Conservation (phyloP, 2,113 vertebrate species). For the Notiomystis cincta region DNA sequence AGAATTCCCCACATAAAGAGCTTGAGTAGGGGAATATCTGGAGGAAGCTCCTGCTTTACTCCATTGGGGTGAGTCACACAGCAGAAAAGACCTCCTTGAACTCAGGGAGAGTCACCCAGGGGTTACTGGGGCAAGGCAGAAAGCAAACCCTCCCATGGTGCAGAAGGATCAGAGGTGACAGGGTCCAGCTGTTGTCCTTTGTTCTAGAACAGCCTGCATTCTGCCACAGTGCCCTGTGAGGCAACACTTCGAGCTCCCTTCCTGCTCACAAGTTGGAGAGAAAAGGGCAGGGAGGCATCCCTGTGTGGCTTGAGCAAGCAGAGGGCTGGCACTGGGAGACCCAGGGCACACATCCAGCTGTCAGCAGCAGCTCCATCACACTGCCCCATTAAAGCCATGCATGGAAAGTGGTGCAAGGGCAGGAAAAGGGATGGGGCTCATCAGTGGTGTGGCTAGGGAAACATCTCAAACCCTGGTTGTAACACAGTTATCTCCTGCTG, state of each 20-base stretch:
- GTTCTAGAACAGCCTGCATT: not conserved
- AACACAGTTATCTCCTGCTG: not conserved
- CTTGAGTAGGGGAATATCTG: not conserved
- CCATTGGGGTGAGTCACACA: rapidly evolving
- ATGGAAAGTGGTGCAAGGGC: not conserved
- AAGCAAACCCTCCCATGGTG: not conserved
- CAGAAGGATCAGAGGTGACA: not conserved
- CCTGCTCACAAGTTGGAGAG: not conserved
- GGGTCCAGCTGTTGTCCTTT: not conserved
- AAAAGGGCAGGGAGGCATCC: not conserved
- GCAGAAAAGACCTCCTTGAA: not conserved
- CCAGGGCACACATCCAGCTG: not conserved
- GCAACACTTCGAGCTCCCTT: not conserved
- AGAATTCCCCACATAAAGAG: not conserved
- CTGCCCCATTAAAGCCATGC: not conserved
- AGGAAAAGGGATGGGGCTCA: not conserved
- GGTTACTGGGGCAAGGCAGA: not conserved
- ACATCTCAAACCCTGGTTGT: not conserved
- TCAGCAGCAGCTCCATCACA: not conserved
- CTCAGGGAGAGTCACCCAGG: rapidly evolving
- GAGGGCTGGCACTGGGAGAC: not conserved
- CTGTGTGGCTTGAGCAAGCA: not conserved
- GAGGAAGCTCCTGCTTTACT: not conserved
- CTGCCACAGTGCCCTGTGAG: not conserved
- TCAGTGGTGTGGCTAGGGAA: not conserved